Percentiles rank a stretch among this genome's conserved stretches.
These are phyloP conservation scores for Drosophila erecta DNA, from an alignment of 1,140 invertebrate genomes.

Conservation along the genomic window DNA sequence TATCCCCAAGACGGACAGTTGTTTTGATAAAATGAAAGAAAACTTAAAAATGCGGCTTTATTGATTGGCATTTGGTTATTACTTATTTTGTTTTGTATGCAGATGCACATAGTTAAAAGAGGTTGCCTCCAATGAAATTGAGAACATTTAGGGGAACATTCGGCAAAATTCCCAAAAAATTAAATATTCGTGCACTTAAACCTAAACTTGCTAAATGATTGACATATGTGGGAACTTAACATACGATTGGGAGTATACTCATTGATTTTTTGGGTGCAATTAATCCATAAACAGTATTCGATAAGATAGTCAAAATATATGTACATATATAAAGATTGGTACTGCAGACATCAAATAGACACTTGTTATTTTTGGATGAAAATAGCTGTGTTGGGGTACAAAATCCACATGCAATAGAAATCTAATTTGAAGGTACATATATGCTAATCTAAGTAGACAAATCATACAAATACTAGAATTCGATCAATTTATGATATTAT, in stretches of 20 bases:
- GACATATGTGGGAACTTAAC: not conserved
- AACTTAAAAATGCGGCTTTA: not conserved
- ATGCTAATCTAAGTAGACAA: no score
- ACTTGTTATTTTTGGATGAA: not conserved
- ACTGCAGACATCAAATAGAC: not conserved
- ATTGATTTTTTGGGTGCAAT: not conserved
- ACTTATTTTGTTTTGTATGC: not conserved
- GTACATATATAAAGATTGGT: not conserved
- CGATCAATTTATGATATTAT: no score
- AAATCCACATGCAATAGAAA: not conserved
- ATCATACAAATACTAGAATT: no score
- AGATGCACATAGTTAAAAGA: not conserved
- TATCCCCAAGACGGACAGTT: not conserved
- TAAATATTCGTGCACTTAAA: not conserved
- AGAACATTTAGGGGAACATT: not conserved
- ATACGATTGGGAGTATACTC: constrained; percentile 2
- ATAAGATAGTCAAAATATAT: not conserved
- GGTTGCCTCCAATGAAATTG: not conserved
- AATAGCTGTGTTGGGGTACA: not conserved
- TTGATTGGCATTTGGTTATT: not conserved
- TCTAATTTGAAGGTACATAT: no score
- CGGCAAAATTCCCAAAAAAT: not conserved
- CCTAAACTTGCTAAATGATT: not conserved
- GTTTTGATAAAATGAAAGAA: constrained; percentile 2
- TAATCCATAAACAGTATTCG: not conserved